Evolutionary conservation across 2,113 vertebrate species (phyloP).

Genomic region (Falcunculus frontatus): DNA sequence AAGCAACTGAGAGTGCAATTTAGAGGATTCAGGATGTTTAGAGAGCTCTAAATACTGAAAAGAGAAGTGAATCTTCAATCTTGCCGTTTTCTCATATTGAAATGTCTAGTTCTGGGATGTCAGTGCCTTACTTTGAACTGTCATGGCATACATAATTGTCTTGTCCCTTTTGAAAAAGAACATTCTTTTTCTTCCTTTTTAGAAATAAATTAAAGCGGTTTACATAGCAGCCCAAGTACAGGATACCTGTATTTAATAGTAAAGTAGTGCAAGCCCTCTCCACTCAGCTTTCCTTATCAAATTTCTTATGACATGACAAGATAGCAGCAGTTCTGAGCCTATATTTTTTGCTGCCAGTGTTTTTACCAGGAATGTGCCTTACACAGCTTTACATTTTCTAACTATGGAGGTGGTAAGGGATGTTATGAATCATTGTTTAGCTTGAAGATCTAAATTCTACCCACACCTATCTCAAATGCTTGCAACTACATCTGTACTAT

Average conservation of each 20-base stretch:
- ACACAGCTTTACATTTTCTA: not conserved
- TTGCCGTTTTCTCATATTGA: not conserved
- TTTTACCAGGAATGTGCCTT: not conserved
- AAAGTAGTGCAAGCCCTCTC: not conserved
- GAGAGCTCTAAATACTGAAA: not conserved
- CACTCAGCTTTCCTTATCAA: not conserved
- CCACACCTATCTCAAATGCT: not conserved
- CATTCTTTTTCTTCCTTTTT: not conserved
- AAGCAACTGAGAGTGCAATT: not conserved
- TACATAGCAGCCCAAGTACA: not conserved
- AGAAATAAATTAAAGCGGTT: not conserved
- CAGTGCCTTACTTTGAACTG: not conserved
- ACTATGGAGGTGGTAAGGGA: not conserved
- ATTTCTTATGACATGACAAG: not conserved
- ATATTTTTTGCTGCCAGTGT: not conserved
- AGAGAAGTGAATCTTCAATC: not conserved
- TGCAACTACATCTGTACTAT: not conserved
- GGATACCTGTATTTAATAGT: not conserved
- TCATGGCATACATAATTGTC: not conserved
- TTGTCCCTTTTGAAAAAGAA: not conserved
- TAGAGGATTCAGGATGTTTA: not conserved
- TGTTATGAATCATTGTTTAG: not conserved
- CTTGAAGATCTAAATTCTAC: not conserved
- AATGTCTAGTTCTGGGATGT: not conserved
- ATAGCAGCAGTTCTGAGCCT: not conserved